Evolutionary conservation across 2,113 vertebrate genomes (phyloP).

Genomic region (Rynchops niger): DNA sequence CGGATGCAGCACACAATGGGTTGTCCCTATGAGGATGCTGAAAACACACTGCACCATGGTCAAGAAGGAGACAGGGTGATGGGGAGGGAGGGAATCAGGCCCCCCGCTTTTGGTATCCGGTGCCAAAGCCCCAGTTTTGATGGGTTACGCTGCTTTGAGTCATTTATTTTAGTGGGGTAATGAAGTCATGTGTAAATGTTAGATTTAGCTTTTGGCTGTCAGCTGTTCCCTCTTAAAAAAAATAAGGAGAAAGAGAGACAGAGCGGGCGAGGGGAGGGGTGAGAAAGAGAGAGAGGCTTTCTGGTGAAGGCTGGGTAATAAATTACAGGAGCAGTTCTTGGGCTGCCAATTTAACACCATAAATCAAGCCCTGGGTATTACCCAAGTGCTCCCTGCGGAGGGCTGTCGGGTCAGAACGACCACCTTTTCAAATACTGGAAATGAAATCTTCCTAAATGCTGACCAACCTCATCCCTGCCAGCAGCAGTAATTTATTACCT

Average conservation of each 20-base stretch:
- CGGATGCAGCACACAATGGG: background rate
- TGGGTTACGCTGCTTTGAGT: background rate
- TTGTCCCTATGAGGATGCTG: background rate
- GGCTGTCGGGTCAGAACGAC: conserved; percentile 55
- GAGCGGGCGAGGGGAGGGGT: background rate
- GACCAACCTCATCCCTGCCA: conserved; percentile 51
- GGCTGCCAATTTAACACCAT: conserved; percentile 76
- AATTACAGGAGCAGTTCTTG: conserved; percentile 75
- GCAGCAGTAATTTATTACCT: conserved; percentile 17
- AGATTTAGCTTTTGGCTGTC: conserved; percentile 57
- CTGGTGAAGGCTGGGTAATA: conserved; percentile 72
- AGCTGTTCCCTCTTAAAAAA: conserved; percentile 42
- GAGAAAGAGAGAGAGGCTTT: conserved; percentile 31
- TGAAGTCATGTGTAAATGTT: conserved; percentile 53
- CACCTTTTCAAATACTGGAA: conserved; percentile 73
- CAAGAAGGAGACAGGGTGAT: background rate
- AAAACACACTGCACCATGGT: background rate
- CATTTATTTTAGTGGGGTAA: conserved; percentile 43
- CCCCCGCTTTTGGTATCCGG: background rate
- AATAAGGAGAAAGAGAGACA: background rate
- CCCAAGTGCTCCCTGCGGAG: conserved; percentile 68
- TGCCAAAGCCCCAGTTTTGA: background rate
- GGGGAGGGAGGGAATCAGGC: background rate
- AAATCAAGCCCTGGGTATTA: conserved; percentile 79
- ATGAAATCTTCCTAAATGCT: conserved; percentile 74